Evolutionary conservation across 2,113 vertebrate genomes (phyloP).

Genomic region (Hassar affinis): DNA sequence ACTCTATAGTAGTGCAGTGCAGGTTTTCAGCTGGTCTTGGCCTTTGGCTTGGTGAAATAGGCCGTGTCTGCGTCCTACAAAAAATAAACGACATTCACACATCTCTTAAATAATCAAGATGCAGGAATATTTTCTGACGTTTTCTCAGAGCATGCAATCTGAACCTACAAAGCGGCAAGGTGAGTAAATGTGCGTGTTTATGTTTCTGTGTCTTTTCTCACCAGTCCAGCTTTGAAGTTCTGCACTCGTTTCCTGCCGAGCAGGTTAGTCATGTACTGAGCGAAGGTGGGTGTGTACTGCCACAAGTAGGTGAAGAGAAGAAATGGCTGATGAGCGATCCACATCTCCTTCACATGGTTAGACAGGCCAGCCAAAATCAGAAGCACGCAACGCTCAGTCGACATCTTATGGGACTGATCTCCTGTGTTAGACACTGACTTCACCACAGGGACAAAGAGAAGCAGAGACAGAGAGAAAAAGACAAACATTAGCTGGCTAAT

Average conservation of each 20-base stretch:
- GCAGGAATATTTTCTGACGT: background rate
- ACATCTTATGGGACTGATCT: constrained; percentile 85
- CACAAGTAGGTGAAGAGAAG: constrained; percentile 79
- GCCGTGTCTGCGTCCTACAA: constrained; percentile 83
- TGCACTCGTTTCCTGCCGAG: constrained; percentile 81
- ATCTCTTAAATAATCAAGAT: background rate
- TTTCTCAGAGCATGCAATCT: background rate
- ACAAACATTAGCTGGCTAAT: too few species aligned
- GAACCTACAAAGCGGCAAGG: background rate
- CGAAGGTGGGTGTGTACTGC: constrained; percentile 87
- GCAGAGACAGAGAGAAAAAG: background rate
- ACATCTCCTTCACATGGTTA: constrained; percentile 87
- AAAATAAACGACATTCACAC: constrained; percentile 18
- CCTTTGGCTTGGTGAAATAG: constrained; percentile 76
- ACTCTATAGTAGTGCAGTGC: background rate
- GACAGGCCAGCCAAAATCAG: constrained; percentile 83
- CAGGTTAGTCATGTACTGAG: constrained; percentile 74
- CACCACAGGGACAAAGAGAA: background rate
- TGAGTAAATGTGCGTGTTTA: background rate
- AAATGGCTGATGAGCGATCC: constrained; percentile 86
- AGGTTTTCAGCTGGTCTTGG: constrained; percentile 64
- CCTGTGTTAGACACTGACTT: constrained; percentile 61
- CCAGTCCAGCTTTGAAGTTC: constrained; percentile 87
- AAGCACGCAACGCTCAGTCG: constrained; percentile 78
- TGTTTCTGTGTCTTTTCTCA: constrained; percentile 62